Conservation (phyloP, 2,113 vertebrate genomes). For the Merops nubicus region DNA sequence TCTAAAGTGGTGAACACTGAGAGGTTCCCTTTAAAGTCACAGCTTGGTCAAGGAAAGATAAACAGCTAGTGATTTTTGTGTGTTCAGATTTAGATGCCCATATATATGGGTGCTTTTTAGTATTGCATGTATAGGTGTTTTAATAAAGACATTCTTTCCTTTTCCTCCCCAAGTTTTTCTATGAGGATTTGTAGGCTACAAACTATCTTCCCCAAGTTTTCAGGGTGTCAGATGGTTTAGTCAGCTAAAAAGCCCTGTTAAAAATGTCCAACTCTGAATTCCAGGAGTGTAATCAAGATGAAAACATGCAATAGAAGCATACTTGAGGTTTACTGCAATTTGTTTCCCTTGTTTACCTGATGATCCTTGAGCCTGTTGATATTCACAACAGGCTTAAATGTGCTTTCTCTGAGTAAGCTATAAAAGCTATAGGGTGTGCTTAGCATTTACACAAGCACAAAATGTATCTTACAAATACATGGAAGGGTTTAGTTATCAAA, state of each 20-base stretch:
- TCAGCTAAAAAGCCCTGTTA: background rate
- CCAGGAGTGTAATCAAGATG: background rate
- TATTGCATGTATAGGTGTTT: background rate
- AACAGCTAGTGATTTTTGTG: background rate
- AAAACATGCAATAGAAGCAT: background rate
- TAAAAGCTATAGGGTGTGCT: background rate
- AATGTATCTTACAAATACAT: background rate
- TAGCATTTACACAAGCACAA: background rate
- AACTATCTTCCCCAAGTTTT: background rate
- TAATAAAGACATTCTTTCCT: background rate
- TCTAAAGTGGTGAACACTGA: background rate
- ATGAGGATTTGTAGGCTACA: background rate
- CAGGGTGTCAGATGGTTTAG: background rate
- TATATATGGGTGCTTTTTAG: background rate
- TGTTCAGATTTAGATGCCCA: background rate
- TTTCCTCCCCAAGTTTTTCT: background rate
- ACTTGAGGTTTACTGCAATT: background rate
- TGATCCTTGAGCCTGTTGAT: background rate
- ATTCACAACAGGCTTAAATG: background rate
- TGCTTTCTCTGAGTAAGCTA: background rate
- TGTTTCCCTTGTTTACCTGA: background rate
- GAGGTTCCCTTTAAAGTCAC: background rate
- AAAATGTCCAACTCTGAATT: background rate
- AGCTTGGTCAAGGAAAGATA: background rate
- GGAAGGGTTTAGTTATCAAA: background rate